Evolutionary conservation across 2,888 invertebrate species (phyloP), one percentile per base, ranked within the genome.

Genomic region (Watsonalla binaria): DNA sequence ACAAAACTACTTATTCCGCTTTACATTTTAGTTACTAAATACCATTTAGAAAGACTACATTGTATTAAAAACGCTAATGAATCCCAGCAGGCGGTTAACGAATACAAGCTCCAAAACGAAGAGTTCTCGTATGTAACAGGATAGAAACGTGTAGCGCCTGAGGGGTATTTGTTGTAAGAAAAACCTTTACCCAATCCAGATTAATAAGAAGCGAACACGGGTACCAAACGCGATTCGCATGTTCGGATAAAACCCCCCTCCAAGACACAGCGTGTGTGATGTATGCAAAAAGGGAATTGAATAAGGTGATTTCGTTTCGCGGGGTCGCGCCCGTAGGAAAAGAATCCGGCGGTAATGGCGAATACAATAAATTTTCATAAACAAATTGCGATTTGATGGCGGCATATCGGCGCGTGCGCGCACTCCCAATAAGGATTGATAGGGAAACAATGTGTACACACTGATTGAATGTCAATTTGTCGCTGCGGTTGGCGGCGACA

Each of bases 281-380:
- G 86, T 90, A 90, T 90, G 90, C 90, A 90, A 90, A 90, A 85
- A 90, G 86, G 88, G 89, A 90, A 90, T 90, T 89, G 90, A 90
- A 90, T 90, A 90, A 90, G 90, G 89, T 90, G 90, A 90, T 90
- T 90, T 90, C 78, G 86, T 84, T 85, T 82, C 84, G 78, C 82
- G 83, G 85, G 81, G 84, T 84, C 84, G 86, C 81, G 84, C 85
- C 84, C 87, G 82, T 69, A 86, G 89, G 90, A 88, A 87, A 89
- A 88, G 87, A 89, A 89, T 85, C 84, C 84, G 69, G 65, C 82
- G 84, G 90, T 90, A 90, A 90, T 90, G 89, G 89, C 84, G 83
- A 90, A 90, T 90, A 90, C 90, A 89, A 90, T 90, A 90, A 90
- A 90, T 90, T 90, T 90, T 90, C 90, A 90, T 90, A 90, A 90